A percentile compares a stretch with the other conserved stretches of the same genome.
phyloP scores from a whole-genome alignment of 2,888 invertebrate genomes.

The Scotopteryx bipunctaria region DNA sequence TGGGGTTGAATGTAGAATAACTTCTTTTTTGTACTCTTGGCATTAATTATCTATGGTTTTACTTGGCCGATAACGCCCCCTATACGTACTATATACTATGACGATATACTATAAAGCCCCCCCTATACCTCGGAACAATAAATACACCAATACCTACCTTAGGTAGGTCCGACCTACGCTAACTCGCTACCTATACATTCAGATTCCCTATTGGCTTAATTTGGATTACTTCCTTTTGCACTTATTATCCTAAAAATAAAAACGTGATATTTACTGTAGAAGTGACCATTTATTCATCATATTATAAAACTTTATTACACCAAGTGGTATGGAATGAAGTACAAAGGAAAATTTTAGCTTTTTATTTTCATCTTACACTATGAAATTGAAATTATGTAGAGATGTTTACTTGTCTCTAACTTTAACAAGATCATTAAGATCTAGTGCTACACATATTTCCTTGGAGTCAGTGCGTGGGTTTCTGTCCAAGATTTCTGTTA shows the following conservation, averaged over 20 bases:
- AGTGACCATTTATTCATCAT: constrained; percentile 74
- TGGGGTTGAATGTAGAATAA: no score
- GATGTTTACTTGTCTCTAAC: constrained; percentile 80
- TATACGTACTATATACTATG: no score
- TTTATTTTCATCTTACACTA: constrained; percentile 69
- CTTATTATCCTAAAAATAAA: constrained; percentile 41
- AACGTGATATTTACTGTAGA: constrained; percentile 50
- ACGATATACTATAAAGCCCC: no score
- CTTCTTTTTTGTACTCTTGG: no score
- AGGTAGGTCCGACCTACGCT: no score
- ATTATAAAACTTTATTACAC: constrained; percentile 76
- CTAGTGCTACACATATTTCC: constrained; percentile 82
- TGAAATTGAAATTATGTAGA: constrained; percentile 70
- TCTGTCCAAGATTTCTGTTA: constrained; percentile 80
- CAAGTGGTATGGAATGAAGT: constrained; percentile 79
- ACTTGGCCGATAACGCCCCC: no score
- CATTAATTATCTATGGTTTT: no score
- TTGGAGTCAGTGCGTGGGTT: constrained; percentile 80
- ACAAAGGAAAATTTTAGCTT: constrained; percentile 65
- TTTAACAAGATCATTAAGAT: constrained; percentile 81
- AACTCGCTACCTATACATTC: no score
- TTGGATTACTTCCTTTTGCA: no score
- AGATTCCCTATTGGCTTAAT: no score
- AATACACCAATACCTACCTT: no score
- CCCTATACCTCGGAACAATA: no score